These are phyloP conservation scores for Oreamnos americanus DNA, from an alignment of 2,113 vertebrate genomes.

Conservation along the genomic window DNA sequence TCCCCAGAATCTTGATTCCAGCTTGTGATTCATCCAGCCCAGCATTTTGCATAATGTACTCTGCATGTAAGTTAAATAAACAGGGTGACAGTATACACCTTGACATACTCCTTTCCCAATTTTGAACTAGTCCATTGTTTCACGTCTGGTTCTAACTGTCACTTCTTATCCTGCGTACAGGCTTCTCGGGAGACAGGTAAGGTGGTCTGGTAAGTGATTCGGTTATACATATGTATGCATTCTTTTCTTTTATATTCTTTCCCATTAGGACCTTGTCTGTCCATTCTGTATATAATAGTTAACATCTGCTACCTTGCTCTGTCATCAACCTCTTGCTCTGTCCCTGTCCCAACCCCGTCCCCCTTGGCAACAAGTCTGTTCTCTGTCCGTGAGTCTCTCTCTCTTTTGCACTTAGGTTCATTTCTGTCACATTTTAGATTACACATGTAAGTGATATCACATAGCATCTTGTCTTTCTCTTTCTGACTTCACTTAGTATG, in stretches of 20 bases:
- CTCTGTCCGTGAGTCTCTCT: not conserved
- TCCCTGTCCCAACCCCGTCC: not conserved
- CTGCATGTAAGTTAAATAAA: not conserved
- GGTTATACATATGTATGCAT: not conserved
- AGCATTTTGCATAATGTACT: not conserved
- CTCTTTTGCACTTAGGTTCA: not conserved
- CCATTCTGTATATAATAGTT: not conserved
- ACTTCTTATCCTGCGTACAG: not conserved
- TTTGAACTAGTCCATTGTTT: not conserved
- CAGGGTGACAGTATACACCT: not conserved
- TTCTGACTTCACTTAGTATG: not conserved
- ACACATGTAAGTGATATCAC: not conserved
- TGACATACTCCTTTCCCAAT: not conserved
- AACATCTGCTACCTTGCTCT: not conserved
- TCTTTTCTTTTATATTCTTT: not conserved
- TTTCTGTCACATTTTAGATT: not conserved
- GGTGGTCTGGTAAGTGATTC: not conserved
- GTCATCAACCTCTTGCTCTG: not conserved
- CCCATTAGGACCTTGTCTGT: not conserved
- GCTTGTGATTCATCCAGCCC: not conserved
- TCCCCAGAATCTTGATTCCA: not conserved
- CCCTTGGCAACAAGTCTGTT: not conserved
- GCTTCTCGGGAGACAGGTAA: not conserved
- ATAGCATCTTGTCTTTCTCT: not conserved
- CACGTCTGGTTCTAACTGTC: not conserved